Evolutionary conservation across 2,888 invertebrate genomes (phyloP).

Genomic region (Heteropelma amictum): DNA sequence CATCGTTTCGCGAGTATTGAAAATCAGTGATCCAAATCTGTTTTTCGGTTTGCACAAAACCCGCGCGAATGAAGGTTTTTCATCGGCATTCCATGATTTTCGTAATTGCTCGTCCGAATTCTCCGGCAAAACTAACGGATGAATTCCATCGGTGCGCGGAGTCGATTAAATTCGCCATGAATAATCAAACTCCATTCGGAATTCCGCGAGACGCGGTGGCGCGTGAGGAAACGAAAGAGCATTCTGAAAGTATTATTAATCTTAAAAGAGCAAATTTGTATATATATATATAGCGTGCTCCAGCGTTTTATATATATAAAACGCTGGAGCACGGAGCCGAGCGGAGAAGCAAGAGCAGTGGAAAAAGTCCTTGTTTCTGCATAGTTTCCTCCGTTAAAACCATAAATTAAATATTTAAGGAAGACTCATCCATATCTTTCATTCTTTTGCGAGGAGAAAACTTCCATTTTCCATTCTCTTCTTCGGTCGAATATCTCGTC

Average conservation of each 20-base stretch:
- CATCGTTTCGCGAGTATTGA: too few species aligned
- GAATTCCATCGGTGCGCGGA: conserved; percentile 5
- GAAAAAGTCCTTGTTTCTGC: conserved; percentile 22
- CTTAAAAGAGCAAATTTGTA: conserved; percentile 26
- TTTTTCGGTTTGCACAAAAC: too few species aligned
- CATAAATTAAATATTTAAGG: conserved; percentile 48
- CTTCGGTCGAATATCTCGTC: conserved; percentile 5
- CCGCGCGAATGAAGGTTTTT: too few species aligned
- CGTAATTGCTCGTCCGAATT: neutral
- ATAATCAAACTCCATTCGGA: conserved; percentile 39
- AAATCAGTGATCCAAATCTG: too few species aligned
- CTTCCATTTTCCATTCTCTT: conserved; percentile 30
- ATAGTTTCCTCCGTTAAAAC: conserved; percentile 25
- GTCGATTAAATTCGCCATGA: conserved; percentile 27
- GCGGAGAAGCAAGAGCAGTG: neutral
- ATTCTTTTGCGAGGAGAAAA: conserved; percentile 15
- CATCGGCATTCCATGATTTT: neutral
- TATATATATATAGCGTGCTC: too few species aligned
- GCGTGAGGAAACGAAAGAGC: neutral
- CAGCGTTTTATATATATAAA: too few species aligned
- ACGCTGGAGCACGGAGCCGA: too few species aligned
- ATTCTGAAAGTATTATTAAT: conserved; percentile 30
- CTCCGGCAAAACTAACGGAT: neutral
- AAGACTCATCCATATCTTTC: conserved; percentile 21
- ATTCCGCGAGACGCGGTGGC: neutral